Conservation (phyloP, 2,113 vertebrate genomes). For the Solea solea region DNA sequence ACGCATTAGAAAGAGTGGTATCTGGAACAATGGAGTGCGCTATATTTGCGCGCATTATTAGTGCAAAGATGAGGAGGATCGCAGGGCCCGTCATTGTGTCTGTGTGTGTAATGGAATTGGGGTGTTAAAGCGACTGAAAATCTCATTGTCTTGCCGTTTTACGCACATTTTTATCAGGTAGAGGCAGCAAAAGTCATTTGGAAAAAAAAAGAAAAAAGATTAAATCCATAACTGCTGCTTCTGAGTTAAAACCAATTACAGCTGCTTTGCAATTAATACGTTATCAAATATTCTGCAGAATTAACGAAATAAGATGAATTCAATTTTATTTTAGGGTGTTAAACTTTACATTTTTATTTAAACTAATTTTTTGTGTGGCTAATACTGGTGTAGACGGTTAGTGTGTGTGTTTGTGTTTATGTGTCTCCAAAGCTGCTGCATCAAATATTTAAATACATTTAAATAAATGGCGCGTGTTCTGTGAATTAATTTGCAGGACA, state of each 20-base stretch:
- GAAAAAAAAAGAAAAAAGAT: conserved; percentile 73
- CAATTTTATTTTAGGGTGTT: not conserved
- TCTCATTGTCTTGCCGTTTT: conserved; percentile 62
- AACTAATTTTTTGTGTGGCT: not conserved
- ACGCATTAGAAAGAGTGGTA: conserved; percentile 73
- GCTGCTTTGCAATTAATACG: conserved; percentile 95
- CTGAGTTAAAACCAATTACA: conserved; percentile 96
- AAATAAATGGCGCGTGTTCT: not conserved
- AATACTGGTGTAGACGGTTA: not conserved
- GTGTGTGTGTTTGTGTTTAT: not conserved
- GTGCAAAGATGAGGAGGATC: conserved; percentile 39
- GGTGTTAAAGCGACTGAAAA: conserved; percentile 57
- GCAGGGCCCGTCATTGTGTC: conserved; percentile 52
- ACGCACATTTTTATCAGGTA: conserved; percentile 76
- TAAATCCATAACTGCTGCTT: conserved; percentile 93
- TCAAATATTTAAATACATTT: not conserved
- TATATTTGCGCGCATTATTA: conserved; percentile 56
- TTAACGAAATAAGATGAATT: conserved; percentile 16
- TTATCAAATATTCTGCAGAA: conserved; percentile 67
- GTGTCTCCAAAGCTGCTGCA: not conserved
- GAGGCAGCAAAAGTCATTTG: conserved; percentile 89
- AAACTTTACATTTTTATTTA: not conserved
- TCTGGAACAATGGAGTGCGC: conserved; percentile 62
- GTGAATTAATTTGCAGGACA: not conserved
- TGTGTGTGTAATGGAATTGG: conserved; percentile 48